Evolutionary conservation across 2,888 invertebrate species (phyloP), one percentile per base, ranked within the genome.

Genomic region (Masnerella sp.): DNA sequence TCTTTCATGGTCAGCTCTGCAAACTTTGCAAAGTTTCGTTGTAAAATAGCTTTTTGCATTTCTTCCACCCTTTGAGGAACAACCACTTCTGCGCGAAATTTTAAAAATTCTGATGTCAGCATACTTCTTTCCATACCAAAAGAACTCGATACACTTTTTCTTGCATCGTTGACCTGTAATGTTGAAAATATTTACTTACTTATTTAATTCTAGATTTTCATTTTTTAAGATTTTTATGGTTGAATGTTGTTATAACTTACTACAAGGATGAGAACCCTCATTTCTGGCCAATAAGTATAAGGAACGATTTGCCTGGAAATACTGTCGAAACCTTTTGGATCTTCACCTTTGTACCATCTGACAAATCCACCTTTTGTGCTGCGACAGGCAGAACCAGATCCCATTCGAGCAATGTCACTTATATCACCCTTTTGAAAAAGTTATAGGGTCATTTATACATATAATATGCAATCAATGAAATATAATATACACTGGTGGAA

Each of bases 1-100:
- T 99, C 99, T 87, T 93, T 93, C 95, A 99, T 99, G 0, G 97
- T 97, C 15, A 98, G 90, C 84, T 95, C 92, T n/a, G 96, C 97
- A 89, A 99, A 97, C 36, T 88, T 90, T 18, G 90, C 83, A 87
- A 98, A 99, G 88, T 99, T 91, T 80, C 89, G 92, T 0, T 89
- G 85, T 59, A 88, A 78, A 59, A 97, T 95, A 5, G 93, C 92
- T 75, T 89, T 75, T 62, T 89, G 89, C 81, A 95, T 92, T 52
- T 88, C 86, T 22, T 89, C 84, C 1, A 93, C 91, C 82, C 94
- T 90, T 78, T 91, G 85, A 0, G 96, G 95, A 1, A 98, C 95
- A 82, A 93, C 89, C 52, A 91, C 84, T 45, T 92, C 86, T 5
- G 94, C 91, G 70, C 99, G 91, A 81, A 94, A 89, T 79, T 93